Evolutionary conservation across 2,797 vertebrate genomes (phyloP).

Genomic region (Crax fasciolata): DNA sequence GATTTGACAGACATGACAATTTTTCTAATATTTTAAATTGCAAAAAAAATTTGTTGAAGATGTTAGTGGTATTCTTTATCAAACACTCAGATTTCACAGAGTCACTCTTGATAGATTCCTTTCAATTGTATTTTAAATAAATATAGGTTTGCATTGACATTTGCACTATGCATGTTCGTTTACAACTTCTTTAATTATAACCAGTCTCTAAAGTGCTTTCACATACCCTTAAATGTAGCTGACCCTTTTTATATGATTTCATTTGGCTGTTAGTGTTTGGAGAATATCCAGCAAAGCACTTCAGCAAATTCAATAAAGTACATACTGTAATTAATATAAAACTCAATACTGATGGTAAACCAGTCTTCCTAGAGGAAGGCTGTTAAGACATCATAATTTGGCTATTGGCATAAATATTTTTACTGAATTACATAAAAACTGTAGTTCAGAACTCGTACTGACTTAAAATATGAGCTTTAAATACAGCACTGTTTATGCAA

Average conservation of each 20-base stretch:
- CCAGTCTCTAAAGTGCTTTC: slow-evolving; percentile 78
- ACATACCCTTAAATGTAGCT: slow-evolving; percentile 81
- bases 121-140: background rate
- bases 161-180: slow-evolving; percentile 66
- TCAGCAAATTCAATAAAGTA: slow-evolving; percentile 87
- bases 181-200: slow-evolving; percentile 82
- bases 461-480: background rate
- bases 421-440: slow-evolving; percentile 50
- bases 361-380: slow-evolving; percentile 58
- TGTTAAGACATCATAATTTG: slow-evolving; percentile 73
- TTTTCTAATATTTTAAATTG: background rate
- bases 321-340: slow-evolving; percentile 85
- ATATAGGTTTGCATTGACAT: slow-evolving; percentile 30
- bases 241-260: slow-evolving; percentile 89
- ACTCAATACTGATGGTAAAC: slow-evolving; percentile 74
- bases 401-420: slow-evolving; percentile 55
- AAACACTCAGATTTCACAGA: background rate
- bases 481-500: background rate
- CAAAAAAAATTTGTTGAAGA: background rate
- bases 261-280: slow-evolving; percentile 88
- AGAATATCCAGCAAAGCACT: slow-evolving; percentile 90
- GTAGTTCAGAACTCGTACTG: background rate
- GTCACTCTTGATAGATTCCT: background rate
- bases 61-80: background rate
- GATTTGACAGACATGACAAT: background rate